Conservation (phyloP, 2,113 vertebrate species). For the Cynocephalus volans region DNA sequence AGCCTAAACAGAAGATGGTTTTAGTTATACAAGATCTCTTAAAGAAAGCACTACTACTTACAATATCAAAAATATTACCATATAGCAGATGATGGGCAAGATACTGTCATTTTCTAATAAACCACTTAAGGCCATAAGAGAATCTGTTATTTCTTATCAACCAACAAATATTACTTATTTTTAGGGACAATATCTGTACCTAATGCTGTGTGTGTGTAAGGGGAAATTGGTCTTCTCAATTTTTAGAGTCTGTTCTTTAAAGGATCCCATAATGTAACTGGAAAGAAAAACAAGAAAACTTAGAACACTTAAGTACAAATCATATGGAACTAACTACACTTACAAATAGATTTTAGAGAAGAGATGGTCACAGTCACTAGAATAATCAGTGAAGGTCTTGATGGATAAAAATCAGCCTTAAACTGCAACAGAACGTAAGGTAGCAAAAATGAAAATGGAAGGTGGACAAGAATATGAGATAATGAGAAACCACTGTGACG, state of each 20-base stretch:
- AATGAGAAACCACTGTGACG: background rate
- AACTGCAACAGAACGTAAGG: background rate
- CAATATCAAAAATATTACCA: constrained; percentile 31
- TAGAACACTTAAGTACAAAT: background rate
- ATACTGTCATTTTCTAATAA: background rate
- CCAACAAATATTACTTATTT: constrained; percentile 17
- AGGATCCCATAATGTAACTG: background rate
- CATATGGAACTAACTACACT: background rate
- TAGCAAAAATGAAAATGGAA: constrained; percentile 11
- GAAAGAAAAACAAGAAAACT: background rate
- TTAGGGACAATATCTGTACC: background rate
- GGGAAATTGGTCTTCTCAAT: constrained; percentile 2
- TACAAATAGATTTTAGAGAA: constrained; percentile 30
- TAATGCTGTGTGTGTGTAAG: background rate
- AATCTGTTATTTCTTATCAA: constrained; percentile 12
- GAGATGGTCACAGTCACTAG: background rate
- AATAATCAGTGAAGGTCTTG: background rate
- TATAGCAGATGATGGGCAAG: background rate
- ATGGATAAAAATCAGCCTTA: background rate
- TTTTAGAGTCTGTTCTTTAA: constrained; percentile 42
- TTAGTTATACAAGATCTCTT: constrained; percentile 15
- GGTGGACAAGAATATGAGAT: background rate
- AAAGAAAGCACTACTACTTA: background rate
- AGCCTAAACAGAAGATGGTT: background rate
- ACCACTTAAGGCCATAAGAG: constrained; percentile 24